These are phyloP conservation scores for Silurus meridionalis DNA, from an alignment of 2,113 vertebrate species.

Conservation along the genomic window DNA sequence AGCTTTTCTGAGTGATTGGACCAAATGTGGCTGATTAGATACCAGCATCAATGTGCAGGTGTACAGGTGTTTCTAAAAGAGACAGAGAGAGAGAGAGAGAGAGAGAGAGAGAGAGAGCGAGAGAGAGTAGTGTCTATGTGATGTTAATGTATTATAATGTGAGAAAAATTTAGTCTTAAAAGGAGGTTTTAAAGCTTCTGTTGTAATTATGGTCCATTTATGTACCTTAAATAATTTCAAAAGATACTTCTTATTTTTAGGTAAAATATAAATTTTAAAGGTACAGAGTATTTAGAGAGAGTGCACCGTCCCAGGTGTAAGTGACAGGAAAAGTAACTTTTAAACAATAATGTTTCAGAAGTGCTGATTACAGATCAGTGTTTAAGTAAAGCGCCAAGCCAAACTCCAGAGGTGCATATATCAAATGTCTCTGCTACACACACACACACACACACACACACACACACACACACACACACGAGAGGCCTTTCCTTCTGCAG, in stretches of 20 bases:
- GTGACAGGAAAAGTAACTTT: neutral
- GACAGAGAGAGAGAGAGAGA: too few species aligned
- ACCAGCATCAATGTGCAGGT: too few species aligned
- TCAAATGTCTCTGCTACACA: constrained; percentile 47
- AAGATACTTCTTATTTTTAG: neutral
- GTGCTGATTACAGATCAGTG: constrained; percentile 9
- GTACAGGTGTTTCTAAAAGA: too few species aligned
- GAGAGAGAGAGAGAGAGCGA: neutral
- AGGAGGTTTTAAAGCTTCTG: neutral
- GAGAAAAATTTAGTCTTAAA: neutral
- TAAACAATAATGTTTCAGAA: neutral
- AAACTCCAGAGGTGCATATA: constrained; percentile 48
- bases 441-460: constrained; percentile 10
- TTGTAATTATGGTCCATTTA: neutral
- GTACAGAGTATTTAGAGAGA: neutral
- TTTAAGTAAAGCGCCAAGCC: constrained; percentile 11
- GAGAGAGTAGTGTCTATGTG: neutral
- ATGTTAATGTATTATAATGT: neutral
- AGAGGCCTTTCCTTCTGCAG: constrained; percentile 47
- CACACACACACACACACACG: constrained; percentile 38
- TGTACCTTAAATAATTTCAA: neutral
- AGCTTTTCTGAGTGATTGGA: too few species aligned
- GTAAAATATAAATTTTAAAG: neutral
- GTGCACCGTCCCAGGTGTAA: neutral
- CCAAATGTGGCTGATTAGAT: too few species aligned